Evolutionary conservation across 2,797 vertebrate genomes (phyloP).

Genomic region (Pantherophis vulpinus): DNA sequence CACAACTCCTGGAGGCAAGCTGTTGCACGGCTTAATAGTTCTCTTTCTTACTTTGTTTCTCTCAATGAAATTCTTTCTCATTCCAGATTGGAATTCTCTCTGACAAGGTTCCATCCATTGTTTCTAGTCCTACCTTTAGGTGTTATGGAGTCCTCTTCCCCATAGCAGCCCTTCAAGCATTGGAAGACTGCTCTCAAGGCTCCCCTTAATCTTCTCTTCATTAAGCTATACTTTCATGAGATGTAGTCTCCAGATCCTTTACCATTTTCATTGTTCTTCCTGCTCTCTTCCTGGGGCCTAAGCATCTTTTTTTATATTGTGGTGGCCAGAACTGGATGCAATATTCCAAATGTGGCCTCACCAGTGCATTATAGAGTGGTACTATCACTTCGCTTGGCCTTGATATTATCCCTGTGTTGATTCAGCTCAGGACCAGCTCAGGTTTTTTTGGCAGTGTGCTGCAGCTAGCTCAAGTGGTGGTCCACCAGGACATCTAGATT

Average conservation of each 20-base stretch:
- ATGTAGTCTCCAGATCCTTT: not conserved
- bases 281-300: not conserved
- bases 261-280: not conserved
- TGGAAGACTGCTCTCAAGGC: not conserved
- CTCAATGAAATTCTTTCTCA: not conserved
- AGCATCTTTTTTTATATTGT: not conserved
- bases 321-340: not conserved
- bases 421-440: not conserved
- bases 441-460: not conserved
- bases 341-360: not conserved
- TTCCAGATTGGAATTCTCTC: not conserved
- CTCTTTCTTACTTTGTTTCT: not conserved
- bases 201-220: not conserved
- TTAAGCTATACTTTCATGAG: not conserved
- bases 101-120: not conserved
- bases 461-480: not conserved
- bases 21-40: not conserved
- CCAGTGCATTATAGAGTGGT: not conserved
- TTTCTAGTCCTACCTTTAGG: not conserved
- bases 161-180: not conserved
- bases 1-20: not conserved
- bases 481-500: not conserved
- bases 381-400: not conserved
- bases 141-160: not conserved
- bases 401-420: not conserved